Evolutionary conservation across 2,888 invertebrate species (phyloP), one percentile per base, ranked within the genome.

Genomic region (Phytoseiulus persimilis): DNA sequence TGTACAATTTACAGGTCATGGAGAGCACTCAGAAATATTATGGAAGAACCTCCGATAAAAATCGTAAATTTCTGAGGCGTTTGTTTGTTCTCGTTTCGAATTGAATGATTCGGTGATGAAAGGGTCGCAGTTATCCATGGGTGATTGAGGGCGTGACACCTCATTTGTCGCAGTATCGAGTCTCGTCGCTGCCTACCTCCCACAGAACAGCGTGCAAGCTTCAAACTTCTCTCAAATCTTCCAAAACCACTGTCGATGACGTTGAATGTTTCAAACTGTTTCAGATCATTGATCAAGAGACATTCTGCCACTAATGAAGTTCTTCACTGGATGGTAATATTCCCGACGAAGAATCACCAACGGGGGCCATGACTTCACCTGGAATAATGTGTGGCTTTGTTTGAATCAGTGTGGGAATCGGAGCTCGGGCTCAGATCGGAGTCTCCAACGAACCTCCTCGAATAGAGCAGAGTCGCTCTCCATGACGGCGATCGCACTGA

Each of bases 301-400:
- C 90, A 91, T 90, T 45, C 90, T 90, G n/a, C 91, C 91, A 31
- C 90, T 94, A 91, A 96, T 93, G 93, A 95, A 96, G 92, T 96
- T 95, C 93, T 96, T 96, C 90, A 96, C 94, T 33, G 96, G 96
- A 92, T 95, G 95, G 93, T 96, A 97, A 93, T 96, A 96, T 92
- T 96, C 95, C 91, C 95, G 95, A 90, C 95, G 94, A 90, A 96
- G 94, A 89, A 95, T 92, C 90, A 94, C 93, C 93, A 96, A 33
- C 28, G 87, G 94, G 28, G 87, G 87, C 87, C 87, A 87, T n/a
- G 87, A 87, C 31, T 87, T 87, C 33, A 87, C 87, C 87, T 87
- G 33, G 14, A 65, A 65, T 65, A 46, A 46, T 11, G 6, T 14
- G 9, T 14, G 46, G 46, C 6, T 11, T 46, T 6, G 14, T 14